These are phyloP conservation scores for Pangasius krempfi DNA, from an alignment of 2,797 vertebrate species.

Conservation along the genomic window DNA sequence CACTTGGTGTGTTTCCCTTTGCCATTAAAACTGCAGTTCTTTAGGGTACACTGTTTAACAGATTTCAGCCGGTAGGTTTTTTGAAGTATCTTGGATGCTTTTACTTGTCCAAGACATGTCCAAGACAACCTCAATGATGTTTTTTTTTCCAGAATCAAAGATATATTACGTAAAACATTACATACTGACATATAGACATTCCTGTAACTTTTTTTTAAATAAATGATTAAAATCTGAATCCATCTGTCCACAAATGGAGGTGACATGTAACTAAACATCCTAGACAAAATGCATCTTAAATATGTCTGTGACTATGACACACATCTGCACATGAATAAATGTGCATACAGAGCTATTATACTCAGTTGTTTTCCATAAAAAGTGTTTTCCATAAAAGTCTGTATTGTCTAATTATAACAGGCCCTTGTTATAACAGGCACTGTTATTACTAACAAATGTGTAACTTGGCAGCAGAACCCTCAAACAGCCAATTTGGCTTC, in stretches of 20 bases:
- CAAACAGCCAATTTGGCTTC: background rate
- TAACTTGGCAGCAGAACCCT: background rate
- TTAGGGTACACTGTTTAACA: background rate
- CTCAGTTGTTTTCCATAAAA: background rate
- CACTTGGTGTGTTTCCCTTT: background rate
- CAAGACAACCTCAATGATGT: background rate
- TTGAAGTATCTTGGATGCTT: background rate
- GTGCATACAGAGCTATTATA: background rate
- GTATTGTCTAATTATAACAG: background rate
- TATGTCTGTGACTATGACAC: background rate
- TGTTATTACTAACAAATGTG: slow-evolving; percentile 1
- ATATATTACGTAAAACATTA: background rate
- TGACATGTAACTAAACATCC: background rate
- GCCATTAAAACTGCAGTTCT: background rate
- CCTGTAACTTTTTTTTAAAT: background rate
- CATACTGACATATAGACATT: background rate
- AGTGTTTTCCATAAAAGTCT: background rate
- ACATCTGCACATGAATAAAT: background rate
- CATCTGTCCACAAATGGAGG: background rate
- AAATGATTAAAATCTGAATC: background rate
- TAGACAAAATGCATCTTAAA: background rate
- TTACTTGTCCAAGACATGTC: background rate
- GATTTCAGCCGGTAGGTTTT: background rate
- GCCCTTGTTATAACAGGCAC: background rate
- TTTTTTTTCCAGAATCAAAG: background rate